Percentiles rank a stretch among this genome's conserved stretches.
These are phyloP conservation scores for Catajapyx aquilonaris DNA, from an alignment of 1,140 invertebrate species.

Conservation along the genomic window DNA sequence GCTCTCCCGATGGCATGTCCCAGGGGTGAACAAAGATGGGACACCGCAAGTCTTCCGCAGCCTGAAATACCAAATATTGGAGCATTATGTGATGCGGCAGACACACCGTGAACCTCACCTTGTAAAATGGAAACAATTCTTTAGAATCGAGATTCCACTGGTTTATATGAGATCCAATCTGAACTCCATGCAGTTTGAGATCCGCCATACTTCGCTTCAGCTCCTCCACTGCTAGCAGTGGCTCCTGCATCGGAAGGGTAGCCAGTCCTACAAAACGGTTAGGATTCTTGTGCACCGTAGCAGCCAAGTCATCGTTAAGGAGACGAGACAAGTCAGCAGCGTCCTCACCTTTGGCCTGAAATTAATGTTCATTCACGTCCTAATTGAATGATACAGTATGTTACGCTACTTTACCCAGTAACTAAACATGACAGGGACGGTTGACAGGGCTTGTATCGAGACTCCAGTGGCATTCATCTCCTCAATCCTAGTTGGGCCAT, in stretches of 20 bases:
- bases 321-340: conserved; percentile 27
- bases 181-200: conserved; percentile 28
- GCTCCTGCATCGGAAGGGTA: conserved; percentile 34
- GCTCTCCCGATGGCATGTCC: conserved; percentile 29
- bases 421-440: conserved; percentile 41
- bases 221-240: conserved; percentile 29
- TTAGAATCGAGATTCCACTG: conserved; percentile 34
- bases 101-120: conserved; percentile 18
- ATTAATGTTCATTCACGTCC: too few relatives aligned
- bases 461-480: conserved; percentile 31
- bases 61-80: too few relatives aligned
- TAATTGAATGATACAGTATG: too few relatives aligned
- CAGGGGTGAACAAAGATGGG: conserved; percentile 37
- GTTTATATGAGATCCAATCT: conserved; percentile 38
- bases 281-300: conserved; percentile 23
- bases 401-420: conserved; percentile 30
- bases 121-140: conserved; percentile 31
- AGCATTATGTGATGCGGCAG: too few relatives aligned
- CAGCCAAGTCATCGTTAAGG: conserved; percentile 31
- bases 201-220: conserved; percentile 26
- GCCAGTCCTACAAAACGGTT: conserved; percentile 30
- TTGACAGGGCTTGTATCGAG: conserved; percentile 34
- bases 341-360: conserved; percentile 33
- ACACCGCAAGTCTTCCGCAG: conserved; percentile 26
- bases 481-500: conserved; percentile 19